phyloP scores from a whole-genome alignment of 2,113 vertebrate genomes.

The Delphinapterus leucas region DNA sequence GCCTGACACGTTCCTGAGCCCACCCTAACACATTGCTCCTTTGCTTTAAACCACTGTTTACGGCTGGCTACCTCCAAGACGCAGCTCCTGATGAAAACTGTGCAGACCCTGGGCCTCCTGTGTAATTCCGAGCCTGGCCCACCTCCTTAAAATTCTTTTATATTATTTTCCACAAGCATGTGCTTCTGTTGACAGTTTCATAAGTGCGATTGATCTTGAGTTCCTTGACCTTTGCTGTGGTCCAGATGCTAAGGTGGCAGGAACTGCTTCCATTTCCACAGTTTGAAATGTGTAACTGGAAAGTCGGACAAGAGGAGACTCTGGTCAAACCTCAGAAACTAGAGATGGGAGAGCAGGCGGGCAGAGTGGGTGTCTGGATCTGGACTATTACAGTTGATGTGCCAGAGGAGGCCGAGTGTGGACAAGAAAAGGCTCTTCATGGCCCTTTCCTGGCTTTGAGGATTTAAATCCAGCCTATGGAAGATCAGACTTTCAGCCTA shows the following conservation, averaged over 20 bases:
- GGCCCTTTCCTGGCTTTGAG: background rate
- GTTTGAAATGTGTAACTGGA: background rate
- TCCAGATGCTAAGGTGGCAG: background rate
- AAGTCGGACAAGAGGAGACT: background rate
- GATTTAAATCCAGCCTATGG: background rate
- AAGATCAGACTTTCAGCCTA: background rate
- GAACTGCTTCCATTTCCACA: background rate
- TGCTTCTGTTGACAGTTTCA: background rate
- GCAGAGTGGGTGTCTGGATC: accelerated
- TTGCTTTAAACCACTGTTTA: constrained; percentile 45
- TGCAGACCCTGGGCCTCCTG: background rate
- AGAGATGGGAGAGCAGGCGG: accelerated
- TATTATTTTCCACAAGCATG: constrained; percentile 37
- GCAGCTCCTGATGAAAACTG: background rate
- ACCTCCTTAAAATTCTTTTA: constrained; percentile 37
- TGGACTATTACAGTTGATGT: background rate
- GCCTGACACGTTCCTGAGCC: background rate
- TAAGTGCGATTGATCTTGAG: background rate
- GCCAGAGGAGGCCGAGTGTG: background rate
- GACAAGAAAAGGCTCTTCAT: background rate
- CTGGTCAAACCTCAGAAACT: background rate
- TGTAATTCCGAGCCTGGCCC: constrained; percentile 13
- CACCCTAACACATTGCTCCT: constrained; percentile 58
- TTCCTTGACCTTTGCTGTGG: background rate
- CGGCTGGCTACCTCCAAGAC: constrained; percentile 14